Evolutionary conservation across 2,113 vertebrate genomes (phyloP), one percentile per base, ranked within the genome.

Genomic region (Stigmatopora nigra): DNA sequence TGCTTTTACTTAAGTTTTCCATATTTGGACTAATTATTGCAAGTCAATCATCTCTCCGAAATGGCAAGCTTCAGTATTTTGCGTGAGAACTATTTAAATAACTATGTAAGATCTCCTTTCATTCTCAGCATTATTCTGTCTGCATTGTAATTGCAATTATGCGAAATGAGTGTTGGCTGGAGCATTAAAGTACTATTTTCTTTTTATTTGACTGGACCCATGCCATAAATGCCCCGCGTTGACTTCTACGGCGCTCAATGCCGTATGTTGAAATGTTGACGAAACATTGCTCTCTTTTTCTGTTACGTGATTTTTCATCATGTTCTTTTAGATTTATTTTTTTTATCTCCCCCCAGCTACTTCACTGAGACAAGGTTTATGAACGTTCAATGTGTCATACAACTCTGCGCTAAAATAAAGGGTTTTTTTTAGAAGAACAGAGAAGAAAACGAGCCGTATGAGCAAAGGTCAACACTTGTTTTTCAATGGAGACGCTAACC

Each of bases 301-400:
- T 65, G 69, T 83, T 83, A 68, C 85, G 66, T 35, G 0, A 35
- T 64, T 84, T 86, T 87, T 84, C 82, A 82, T 86, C 62, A 83
- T 82, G 80, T 73, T 82, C 67, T 82, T 61, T 68, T 79, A 76
- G 83, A 82, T 17, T 61, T 35, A 65, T 19, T 47, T 16, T 46
- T 11, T 45, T 46, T 15, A 17, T 11, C 38, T 19, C n/a, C 20
- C 20, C 9, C 17, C 59, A 5, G 36, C 58, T 16, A 55, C 64
- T 48, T 70, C 68, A 72, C 71, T 35, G 20, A 75, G 52, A 78
- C 74, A 85, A 82, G 73, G 78, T 71, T 46, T 47, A 44, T 55
- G 61, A 78, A 78, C 36, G 72, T 78, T 70, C 57, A 76, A 70
- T 76, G 74, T 78, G 78, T 82, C 77, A 75, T 52, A 41, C 38